Percentiles rank a stretch among this genome's conserved stretches.
These are phyloP conservation scores for Papilio polytes DNA, from an alignment of 1,140 invertebrate species.

Conservation along the genomic window DNA sequence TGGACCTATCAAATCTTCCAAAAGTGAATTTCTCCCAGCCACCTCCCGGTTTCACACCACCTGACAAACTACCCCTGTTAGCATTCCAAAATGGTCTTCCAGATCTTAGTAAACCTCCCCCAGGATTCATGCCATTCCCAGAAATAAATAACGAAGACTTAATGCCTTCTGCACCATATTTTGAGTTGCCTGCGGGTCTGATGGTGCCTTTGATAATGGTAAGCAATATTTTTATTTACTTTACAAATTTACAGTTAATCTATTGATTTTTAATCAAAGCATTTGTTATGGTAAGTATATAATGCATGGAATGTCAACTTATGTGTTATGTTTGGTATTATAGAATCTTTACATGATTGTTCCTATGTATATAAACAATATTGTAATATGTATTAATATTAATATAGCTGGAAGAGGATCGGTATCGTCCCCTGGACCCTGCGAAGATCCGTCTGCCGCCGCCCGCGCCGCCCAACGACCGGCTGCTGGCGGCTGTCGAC, in stretches of 20 bases:
- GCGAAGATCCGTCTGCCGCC: constrained; percentile 95
- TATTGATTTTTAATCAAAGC: not conserved
- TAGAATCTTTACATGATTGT: constrained; percentile 10
- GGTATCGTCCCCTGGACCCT: constrained; percentile 95
- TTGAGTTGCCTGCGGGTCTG: constrained; percentile 97
- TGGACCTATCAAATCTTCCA: constrained; percentile 68
- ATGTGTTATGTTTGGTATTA: constrained; percentile 26
- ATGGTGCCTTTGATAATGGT: constrained; percentile 96
- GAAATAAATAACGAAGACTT: constrained; percentile 87
- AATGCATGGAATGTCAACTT: constrained; percentile 13
- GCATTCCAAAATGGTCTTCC: constrained; percentile 86
- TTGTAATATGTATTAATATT: constrained; percentile 39
- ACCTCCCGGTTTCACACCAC: constrained; percentile 84
- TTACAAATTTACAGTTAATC: not conserved
- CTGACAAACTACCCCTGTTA: constrained; percentile 57
- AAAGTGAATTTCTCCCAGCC: constrained; percentile 84
- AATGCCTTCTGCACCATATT: constrained; percentile 96
- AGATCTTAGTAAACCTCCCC: constrained; percentile 93
- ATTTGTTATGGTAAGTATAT: constrained; percentile 74
- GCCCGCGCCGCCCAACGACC: constrained; percentile 96
- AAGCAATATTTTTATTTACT: not conserved
- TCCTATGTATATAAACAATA: not conserved
- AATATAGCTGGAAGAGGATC: constrained; percentile 92
- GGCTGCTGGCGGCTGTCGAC: constrained; percentile 95
- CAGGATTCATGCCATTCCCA: constrained; percentile 87